Evolutionary conservation across 2,113 vertebrate genomes (phyloP).

Genomic region (Grallaria varia): DNA sequence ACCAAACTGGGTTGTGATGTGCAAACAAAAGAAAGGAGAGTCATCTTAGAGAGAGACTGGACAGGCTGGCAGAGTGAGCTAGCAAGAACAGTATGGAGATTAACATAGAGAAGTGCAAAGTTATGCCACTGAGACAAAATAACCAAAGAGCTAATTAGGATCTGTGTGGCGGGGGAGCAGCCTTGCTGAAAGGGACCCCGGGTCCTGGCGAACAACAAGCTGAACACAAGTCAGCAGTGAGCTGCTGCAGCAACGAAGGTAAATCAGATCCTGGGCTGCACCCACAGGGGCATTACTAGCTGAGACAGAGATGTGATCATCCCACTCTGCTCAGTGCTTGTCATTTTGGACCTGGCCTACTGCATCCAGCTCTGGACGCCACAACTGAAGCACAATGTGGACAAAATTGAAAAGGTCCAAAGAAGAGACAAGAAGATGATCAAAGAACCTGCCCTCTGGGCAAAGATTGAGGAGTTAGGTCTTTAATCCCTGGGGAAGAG

Average conservation of each 20-base stretch:
- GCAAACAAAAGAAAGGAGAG: neutral
- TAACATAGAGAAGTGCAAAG: neutral
- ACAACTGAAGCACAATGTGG: neutral
- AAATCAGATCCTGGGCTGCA: neutral
- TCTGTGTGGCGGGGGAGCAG: neutral
- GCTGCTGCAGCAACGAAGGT: neutral
- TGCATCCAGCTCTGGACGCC: neutral
- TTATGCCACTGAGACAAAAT: neutral
- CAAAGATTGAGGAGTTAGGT: neutral
- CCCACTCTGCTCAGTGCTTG: neutral
- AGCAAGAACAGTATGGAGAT: neutral
- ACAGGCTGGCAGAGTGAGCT: neutral
- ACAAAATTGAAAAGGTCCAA: neutral
- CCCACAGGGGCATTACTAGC: neutral
- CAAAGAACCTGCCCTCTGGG: neutral
- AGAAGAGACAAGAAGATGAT: neutral
- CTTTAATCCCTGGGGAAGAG: accelerated
- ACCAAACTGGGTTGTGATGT: neutral
- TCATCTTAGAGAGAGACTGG: neutral
- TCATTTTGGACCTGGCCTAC: neutral
- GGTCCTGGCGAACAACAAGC: neutral
- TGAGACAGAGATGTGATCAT: too few relatives aligned
- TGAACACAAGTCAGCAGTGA: neutral
- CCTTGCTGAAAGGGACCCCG: neutral
- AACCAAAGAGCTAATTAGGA: neutral